A percentile compares a stretch with the other conserved stretches of the same genome.
phyloP scores from a whole-genome alignment of 2,888 invertebrate genomes.

The Cinara cedri region DNA sequence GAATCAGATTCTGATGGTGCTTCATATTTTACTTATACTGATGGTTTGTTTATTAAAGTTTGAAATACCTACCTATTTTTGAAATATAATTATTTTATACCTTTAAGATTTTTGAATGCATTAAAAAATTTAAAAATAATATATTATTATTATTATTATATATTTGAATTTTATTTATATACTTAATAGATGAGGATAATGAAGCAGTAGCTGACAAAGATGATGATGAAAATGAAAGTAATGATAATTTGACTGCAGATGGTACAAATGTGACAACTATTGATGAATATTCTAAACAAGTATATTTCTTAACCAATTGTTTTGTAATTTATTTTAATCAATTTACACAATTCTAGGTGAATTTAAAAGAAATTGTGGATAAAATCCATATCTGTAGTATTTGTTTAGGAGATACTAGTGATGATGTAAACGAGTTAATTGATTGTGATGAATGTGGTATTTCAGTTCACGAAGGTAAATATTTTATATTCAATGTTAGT shows the following conservation, averaged over 20 bases:
- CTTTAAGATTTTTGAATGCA: no score
- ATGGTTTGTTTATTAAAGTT: constrained; percentile 32
- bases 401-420: constrained; percentile 90
- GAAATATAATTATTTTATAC: no score
- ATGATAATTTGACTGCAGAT: constrained; percentile 58
- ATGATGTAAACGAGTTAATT: constrained; percentile 93
- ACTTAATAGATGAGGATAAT: constrained; percentile 11
- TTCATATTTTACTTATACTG: constrained; percentile 52
- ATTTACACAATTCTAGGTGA: constrained; percentile 48
- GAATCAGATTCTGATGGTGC: constrained; percentile 58
- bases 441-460: constrained; percentile 97
- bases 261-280: constrained; percentile 1
- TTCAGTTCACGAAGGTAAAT: constrained; percentile 88
- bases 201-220: constrained; percentile 31
- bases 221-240: constrained; percentile 58
- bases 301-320: neutral
- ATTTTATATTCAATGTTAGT: neutral
- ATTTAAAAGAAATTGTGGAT: constrained; percentile 53
- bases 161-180: no score
- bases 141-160: no score
- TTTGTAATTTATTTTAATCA: neutral
- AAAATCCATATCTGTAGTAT: constrained; percentile 88
- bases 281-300: constrained; percentile 39
- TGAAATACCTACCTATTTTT: neutral
- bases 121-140: neutral